A percentile compares a stretch with the other conserved stretches of the same genome.
Evolutionary conservation across 2,888 invertebrate species (phyloP).

Genomic region (Allacma fusca): DNA sequence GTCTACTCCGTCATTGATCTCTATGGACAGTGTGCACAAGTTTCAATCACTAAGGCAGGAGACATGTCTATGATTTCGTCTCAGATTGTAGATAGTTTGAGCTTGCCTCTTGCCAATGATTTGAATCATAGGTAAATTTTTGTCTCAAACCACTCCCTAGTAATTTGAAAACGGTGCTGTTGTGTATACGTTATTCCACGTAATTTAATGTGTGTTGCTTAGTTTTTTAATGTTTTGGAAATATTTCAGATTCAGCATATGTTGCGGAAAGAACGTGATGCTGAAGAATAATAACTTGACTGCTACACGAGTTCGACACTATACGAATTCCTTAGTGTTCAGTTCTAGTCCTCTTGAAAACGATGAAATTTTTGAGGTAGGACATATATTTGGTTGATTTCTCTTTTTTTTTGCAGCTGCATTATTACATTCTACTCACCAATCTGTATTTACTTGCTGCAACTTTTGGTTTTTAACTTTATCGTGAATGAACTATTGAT

Average conservation of each 20-base stretch:
- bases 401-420: too few relatives aligned
- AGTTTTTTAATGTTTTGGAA: constrained; percentile 64
- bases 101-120: constrained; percentile 67
- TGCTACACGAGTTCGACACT: constrained; percentile 72
- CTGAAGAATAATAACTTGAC: constrained; percentile 74
- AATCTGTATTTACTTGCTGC: too few relatives aligned
- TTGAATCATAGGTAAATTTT: constrained; percentile 65
- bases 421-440: too few relatives aligned
- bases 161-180: background rate
- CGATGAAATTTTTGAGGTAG: constrained; percentile 82
- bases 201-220: too few relatives aligned
- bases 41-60: constrained; percentile 65
- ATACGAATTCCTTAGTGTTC: constrained; percentile 73
- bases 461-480: too few relatives aligned
- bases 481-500: too few relatives aligned
- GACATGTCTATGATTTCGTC: constrained; percentile 62
- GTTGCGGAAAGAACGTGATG: constrained; percentile 74
- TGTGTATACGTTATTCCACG: too few relatives aligned
- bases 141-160: constrained; percentile 57
- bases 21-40: constrained; percentile 83
- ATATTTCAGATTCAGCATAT: constrained; percentile 65
- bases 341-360: constrained; percentile 76
- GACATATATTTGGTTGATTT: background rate
- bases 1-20: constrained; percentile 94
- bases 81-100: constrained; percentile 62